Conservation (phyloP, 2,797 vertebrate species). For the Pantherophis alleghaniensis region DNA sequence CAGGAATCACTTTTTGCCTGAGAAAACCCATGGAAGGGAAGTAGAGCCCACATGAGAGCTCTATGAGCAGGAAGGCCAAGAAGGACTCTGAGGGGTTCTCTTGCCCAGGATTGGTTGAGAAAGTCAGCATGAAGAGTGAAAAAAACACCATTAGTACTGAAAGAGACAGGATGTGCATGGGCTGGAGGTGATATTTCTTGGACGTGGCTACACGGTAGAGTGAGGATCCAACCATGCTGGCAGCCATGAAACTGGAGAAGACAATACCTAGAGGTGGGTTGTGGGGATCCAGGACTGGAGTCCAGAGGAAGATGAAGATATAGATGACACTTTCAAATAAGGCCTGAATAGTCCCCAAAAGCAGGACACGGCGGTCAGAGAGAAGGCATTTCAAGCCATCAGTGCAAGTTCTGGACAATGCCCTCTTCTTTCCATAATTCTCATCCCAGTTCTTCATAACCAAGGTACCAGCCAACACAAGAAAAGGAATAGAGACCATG, state of each 20-base stretch:
- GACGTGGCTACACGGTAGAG: constrained; percentile 87
- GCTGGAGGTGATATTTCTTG: constrained; percentile 84
- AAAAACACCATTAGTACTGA: constrained; percentile 89
- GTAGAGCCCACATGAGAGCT: constrained; percentile 89
- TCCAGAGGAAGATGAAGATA: constrained; percentile 96
- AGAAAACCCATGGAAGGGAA: constrained; percentile 92
- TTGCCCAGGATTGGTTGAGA: constrained; percentile 86
- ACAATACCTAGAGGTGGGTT: constrained; percentile 88
- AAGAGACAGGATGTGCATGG: constrained; percentile 86
- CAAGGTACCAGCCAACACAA: constrained; percentile 77
- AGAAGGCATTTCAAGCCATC: constrained; percentile 87
- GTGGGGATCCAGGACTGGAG: constrained; percentile 90
- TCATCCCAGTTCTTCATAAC: constrained; percentile 84
- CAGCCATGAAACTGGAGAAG: constrained; percentile 91
- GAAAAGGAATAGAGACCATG: constrained; percentile 84
- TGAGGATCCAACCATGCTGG: constrained; percentile 87
- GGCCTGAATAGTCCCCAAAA: constrained; percentile 88
- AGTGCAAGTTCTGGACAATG: constrained; percentile 78
- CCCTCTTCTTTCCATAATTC: constrained; percentile 74
- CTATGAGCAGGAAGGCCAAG: constrained; percentile 87
- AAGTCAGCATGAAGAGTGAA: constrained; percentile 90
- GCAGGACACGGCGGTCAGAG: constrained; percentile 84
- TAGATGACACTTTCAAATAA: constrained; percentile 93
- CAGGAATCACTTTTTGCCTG: constrained; percentile 84
- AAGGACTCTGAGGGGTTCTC: constrained; percentile 86